These are phyloP conservation scores for Apogon hyalosoma DNA, from an alignment of 2,797 vertebrate species.

Conservation along the genomic window DNA sequence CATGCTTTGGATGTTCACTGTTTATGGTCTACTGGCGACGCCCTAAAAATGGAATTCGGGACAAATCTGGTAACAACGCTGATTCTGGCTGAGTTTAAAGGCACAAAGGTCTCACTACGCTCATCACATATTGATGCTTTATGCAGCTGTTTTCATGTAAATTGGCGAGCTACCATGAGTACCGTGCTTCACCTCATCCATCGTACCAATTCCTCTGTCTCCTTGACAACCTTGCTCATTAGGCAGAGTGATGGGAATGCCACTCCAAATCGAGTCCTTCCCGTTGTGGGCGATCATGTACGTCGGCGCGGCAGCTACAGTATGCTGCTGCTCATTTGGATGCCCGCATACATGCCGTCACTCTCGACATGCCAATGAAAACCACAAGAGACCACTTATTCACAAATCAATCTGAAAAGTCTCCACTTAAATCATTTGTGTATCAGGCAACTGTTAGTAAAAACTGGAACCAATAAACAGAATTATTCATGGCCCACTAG, in stretches of 20 bases:
- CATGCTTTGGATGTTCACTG: too few relatives aligned
- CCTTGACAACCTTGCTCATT: slow-evolving; percentile 66
- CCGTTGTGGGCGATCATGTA: slow-evolving; percentile 33
- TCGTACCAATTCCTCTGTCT: slow-evolving; percentile 45
- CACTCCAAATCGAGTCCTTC: slow-evolving; percentile 55
- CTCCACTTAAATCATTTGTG: neutral
- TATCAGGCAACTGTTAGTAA: neutral
- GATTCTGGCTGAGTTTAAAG: too few relatives aligned
- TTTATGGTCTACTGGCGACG: too few relatives aligned
- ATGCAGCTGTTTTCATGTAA: slow-evolving; percentile 7
- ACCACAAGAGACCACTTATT: neutral
- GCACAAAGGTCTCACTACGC: too few relatives aligned
- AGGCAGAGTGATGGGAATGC: slow-evolving; percentile 55
- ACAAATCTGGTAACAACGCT: too few relatives aligned
- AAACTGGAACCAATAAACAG: slow-evolving; percentile 12
- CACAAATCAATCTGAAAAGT: slow-evolving; percentile 11
- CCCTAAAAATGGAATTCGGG: too few relatives aligned
- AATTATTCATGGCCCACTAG: neutral
- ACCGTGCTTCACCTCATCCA: slow-evolving; percentile 37
- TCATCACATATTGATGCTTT: neutral
- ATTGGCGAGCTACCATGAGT: slow-evolving; percentile 15
- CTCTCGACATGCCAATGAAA: slow-evolving; percentile 16
- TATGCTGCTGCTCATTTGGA: slow-evolving; percentile 20
- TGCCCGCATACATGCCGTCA: neutral
- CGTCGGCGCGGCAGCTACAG: slow-evolving; percentile 35